Evolutionary conservation across 2,888 invertebrate genomes (phyloP).

Genomic region (Periphyllus acericola): DNA sequence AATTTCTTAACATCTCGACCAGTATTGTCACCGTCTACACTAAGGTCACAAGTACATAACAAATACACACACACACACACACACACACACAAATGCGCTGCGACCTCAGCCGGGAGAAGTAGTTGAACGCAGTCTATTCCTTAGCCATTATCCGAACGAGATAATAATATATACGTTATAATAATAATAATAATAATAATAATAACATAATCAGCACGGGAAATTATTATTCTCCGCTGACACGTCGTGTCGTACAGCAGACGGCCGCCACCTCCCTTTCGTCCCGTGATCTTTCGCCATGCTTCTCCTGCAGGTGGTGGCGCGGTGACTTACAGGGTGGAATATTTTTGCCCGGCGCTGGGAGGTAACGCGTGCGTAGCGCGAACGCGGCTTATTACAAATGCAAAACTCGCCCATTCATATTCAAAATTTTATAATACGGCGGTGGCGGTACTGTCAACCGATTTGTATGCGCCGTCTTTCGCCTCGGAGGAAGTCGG

Average conservation of each 20-base stretch:
- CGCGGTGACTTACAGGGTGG: slow-evolving; percentile 3
- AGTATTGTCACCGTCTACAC: too few species aligned
- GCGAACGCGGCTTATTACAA: slow-evolving; percentile 74
- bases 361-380: slow-evolving; percentile 51
- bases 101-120: background rate
- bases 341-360: slow-evolving; percentile 38
- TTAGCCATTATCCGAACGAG: background rate
- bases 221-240: slow-evolving; percentile 33
- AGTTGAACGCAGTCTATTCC: background rate
- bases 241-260: slow-evolving; percentile 27
- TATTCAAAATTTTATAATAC: slow-evolving; percentile 82
- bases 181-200: background rate
- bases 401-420: slow-evolving; percentile 88
- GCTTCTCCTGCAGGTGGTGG: background rate
- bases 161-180: too few species aligned
- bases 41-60: background rate
- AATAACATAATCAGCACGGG: slow-evolving; percentile 54
- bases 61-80: background rate
- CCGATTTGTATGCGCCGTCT: slow-evolving; percentile 61
- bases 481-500: slow-evolving; percentile 50
- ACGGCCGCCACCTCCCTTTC: background rate
- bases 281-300: background rate
- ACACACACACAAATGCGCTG: background rate
- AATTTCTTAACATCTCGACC: too few species aligned
- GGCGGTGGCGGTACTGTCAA: slow-evolving; percentile 41